Evolutionary conservation across 2,797 vertebrate genomes (phyloP), one percentile per base, ranked within the genome.

Genomic region (Platalea minor): DNA sequence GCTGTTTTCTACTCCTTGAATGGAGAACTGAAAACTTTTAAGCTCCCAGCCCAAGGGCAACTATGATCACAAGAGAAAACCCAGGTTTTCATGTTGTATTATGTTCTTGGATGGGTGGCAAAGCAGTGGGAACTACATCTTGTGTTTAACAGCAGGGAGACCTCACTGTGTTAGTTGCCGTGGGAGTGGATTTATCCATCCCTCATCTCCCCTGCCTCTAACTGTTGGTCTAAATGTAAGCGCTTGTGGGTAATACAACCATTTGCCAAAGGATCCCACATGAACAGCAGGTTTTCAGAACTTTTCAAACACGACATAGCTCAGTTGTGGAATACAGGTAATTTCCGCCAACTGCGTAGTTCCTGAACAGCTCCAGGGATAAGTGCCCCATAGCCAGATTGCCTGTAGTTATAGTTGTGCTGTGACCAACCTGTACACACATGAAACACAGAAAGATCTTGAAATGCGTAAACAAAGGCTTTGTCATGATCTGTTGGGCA

Each of bases 281-380:
- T 0, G 28, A 68, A 2, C 67, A 48, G 77, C 3, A 7, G 39
- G 31, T 61, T 82, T 53, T 39, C 54, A 81, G 83, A 61, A 11
- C 39, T 63, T 19, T 63, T 54, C 35, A 10, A 19, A 18, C 2
- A 0, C 0, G 0, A 29, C 50, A 14, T 14, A 61, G 45, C 26
- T 51, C 17, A 8, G 11, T 2, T 63, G 59, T 31, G 70, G 56
- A 51, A 17, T 10, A 13, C 5, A 7, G 53, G 24, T n/a, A 7
- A 69, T 81, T 81, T 75, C 79, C 88, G 85, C 88, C 80, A 74
- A 11, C 60, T 57, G 41, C 1, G 0, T 3, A 25, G 41, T 23
- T 92, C 88, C 70, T 56, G 29, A 87, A 9, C 31, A 70, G 90
- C 94, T 88, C 85, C 63, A 57, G 84, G 88, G 33, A 31, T 26